These are phyloP conservation scores for Endotricha flammealis DNA, from an alignment of 2,888 invertebrate species.

Conservation along the genomic window DNA sequence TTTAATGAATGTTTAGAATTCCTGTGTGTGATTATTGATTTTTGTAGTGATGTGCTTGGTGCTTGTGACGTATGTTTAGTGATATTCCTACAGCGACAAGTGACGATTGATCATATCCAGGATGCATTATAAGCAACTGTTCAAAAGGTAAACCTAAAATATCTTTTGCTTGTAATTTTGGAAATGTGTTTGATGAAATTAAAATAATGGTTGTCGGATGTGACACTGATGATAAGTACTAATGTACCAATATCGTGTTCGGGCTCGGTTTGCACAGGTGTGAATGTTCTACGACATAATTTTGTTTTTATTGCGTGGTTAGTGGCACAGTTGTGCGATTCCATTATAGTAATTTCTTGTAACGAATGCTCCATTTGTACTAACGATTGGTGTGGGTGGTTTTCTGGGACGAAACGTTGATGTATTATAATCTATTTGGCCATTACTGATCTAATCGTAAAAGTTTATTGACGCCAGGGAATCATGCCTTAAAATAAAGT, in stretches of 20 bases:
- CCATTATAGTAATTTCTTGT: conserved; percentile 21
- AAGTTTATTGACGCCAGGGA: too few relatives aligned
- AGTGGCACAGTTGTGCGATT: conserved; percentile 18
- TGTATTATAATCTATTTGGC: not conserved
- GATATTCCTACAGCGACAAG: conserved; percentile 40
- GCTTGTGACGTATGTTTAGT: conserved; percentile 22
- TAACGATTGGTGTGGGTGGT: conserved; percentile 14
- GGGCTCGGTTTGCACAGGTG: conserved; percentile 31
- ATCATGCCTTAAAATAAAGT: too few relatives aligned
- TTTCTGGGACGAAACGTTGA: conserved; percentile 9
- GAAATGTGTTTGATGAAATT: not conserved
- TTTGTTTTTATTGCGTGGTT: conserved; percentile 23
- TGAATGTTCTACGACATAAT: conserved; percentile 21
- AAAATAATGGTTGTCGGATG: conserved; percentile 1
- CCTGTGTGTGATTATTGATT: conserved; percentile 19
- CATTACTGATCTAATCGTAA: too few relatives aligned
- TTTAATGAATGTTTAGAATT: conserved; percentile 25
- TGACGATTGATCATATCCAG: conserved; percentile 32
- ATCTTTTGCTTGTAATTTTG: not conserved
- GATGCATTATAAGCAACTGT: conserved; percentile 73
- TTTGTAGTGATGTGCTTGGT: conserved; percentile 15
- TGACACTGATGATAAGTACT: conserved; percentile 1
- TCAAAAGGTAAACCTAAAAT: conserved; percentile 53
- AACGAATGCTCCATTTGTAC: conserved; percentile 16
- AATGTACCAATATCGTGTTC: conserved; percentile 19